phyloP scores from a whole-genome alignment of 1,140 invertebrate genomes.

The Anagrus nilaparvatae region DNA sequence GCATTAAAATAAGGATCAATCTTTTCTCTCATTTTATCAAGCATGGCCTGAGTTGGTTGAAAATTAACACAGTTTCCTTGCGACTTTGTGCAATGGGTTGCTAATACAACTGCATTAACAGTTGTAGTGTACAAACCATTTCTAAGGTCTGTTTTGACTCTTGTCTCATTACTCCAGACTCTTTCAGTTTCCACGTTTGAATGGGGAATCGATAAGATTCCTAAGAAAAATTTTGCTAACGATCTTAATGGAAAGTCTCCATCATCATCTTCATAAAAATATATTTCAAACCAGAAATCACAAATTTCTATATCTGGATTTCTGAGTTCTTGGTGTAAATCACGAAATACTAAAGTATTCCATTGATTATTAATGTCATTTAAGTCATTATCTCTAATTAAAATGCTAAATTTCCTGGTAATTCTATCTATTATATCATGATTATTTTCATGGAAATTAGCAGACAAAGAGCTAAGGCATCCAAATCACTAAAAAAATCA shows the following conservation, averaged over 20 bases:
- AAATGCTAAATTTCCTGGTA: neutral
- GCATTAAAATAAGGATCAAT: no score
- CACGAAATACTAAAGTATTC: neutral
- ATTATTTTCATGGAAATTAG: neutral
- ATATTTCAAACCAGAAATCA: neutral
- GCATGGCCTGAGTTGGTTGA: neutral
- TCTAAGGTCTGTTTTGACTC: constrained; percentile 12
- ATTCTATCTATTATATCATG: neutral
- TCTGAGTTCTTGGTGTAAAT: neutral
- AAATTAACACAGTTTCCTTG: neutral
- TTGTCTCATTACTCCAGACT: constrained; percentile 12
- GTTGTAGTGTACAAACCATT: constrained; percentile 7
- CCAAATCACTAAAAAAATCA: neutral
- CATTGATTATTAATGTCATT: neutral
- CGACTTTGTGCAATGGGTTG: constrained; percentile 6
- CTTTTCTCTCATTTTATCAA: no score
- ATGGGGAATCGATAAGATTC: constrained; percentile 11
- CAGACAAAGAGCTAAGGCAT: neutral
- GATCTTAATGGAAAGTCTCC: constrained; percentile 5
- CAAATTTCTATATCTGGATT: neutral
- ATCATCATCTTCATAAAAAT: neutral
- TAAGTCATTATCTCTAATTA: neutral
- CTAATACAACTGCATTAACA: constrained; percentile 7
- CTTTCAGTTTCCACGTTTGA: constrained; percentile 12
- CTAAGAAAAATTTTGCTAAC: constrained; percentile 7